Evolutionary conservation across 2,797 vertebrate species (phyloP).

Genomic region (Eidolon dupreanum): DNA sequence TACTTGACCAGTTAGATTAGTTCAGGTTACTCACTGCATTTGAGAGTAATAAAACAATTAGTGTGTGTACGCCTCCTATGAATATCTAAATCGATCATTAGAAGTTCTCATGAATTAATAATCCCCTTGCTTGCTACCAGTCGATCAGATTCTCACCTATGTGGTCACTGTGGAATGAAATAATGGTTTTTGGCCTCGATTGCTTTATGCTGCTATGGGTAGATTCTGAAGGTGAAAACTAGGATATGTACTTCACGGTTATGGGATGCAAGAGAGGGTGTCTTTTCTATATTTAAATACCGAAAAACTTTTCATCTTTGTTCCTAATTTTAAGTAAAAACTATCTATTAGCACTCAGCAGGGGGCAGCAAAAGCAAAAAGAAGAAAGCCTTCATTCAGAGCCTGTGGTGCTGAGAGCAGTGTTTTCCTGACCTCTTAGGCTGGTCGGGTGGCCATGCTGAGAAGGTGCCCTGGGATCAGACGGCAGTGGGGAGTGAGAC

Average conservation of each 20-base stretch:
- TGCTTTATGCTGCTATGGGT: not conserved
- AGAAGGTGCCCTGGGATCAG: not conserved
- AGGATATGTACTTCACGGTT: not conserved
- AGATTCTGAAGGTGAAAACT: not conserved
- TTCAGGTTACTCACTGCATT: not conserved
- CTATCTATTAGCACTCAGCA: slow-evolving; percentile 25
- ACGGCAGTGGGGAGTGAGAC: not conserved
- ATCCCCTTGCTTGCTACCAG: not conserved
- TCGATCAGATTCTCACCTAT: not conserved
- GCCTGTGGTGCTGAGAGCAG: no score
- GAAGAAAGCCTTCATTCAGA: not conserved
- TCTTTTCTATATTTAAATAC: not conserved
- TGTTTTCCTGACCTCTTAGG: not conserved
- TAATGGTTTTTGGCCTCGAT: not conserved
- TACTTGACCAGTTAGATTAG: not conserved
- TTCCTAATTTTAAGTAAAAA: not conserved
- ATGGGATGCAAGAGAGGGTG: not conserved
- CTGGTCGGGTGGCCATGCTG: not conserved
- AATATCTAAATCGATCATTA: not conserved
- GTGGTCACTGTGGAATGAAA: not conserved
- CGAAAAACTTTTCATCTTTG: not conserved
- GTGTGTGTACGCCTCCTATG: not conserved
- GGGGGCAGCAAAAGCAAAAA: slow-evolving; percentile 72
- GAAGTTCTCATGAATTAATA: not conserved
- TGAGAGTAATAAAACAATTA: not conserved